Percentiles rank a stretch among this genome's conserved stretches.
These are phyloP conservation scores for Myocastor coypus DNA, from an alignment of 2,113 vertebrate species.

Conservation along the genomic window DNA sequence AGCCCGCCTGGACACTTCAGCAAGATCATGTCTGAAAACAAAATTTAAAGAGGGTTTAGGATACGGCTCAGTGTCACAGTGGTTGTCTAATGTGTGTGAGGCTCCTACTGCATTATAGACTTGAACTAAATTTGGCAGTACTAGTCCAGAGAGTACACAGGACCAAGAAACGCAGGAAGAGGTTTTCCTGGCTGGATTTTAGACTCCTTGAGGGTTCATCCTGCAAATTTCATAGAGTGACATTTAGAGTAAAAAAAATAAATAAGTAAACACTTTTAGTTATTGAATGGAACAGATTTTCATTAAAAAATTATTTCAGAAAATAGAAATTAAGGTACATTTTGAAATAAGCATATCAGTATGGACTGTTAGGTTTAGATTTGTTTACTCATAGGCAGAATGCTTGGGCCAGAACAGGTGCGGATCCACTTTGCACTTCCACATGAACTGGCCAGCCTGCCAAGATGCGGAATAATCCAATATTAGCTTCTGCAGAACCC, in stretches of 20 bases:
- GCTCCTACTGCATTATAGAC: not conserved
- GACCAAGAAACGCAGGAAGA: not conserved
- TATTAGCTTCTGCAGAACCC: not conserved
- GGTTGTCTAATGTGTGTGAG: not conserved
- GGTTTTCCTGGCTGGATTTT: not conserved
- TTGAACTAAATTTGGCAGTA: not conserved
- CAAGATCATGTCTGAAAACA: not conserved
- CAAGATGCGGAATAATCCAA: not conserved
- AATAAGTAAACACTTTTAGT: not conserved
- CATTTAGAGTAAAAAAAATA: not conserved
- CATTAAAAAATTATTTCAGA: not conserved
- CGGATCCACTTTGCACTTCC: not conserved
- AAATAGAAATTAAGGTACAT: not conserved
- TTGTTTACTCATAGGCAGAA: constrained; percentile 17
- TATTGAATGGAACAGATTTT: not conserved
- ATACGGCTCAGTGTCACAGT: not conserved
- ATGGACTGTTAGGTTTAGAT: not conserved
- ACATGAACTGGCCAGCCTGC: not conserved
- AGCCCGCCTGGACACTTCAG: not conserved
- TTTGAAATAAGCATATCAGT: constrained; percentile 22
- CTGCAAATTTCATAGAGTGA: not conserved
- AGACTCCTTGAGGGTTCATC: not conserved
- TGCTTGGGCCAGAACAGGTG: not conserved
- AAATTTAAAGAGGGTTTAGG: not conserved
- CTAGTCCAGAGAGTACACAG: not conserved